Evolutionary conservation across 1,140 invertebrate genomes (phyloP), one percentile per base, ranked within the genome.

Genomic region (Brachionus koreanus): DNA sequence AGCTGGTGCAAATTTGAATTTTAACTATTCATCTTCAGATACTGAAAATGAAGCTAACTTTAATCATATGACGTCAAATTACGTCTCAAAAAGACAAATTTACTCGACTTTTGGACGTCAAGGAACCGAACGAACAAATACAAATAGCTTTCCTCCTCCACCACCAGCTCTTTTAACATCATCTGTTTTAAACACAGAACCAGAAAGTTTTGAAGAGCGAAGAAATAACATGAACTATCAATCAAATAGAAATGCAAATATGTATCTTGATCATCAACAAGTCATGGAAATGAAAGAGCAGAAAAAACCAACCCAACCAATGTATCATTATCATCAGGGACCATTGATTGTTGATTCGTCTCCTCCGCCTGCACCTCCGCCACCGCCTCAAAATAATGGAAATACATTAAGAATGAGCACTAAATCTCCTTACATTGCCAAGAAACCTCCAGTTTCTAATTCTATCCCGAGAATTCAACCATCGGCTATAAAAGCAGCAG

Each of bases 231-330:
- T 46, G 1, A 74, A 74, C 43, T 74, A 74, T n/a, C 37, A 43
- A 33, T 74, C 69, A 25, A 46, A 42, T 46, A 43, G 42, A 74
- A 69, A 77, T 77, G 74, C 39, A 16, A 57, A 52, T 7, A 77
- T 77, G 74, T 79, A 79, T 65, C 57, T 61, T 65, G 76, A 79
- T 39, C 76, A 79, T 29, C 76, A 79, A n/a, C 76, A 57, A 79
- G 76, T 79, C 16, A 12, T 61, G 39, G 37, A 65, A 19, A 79
- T 57, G 33, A 42, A 57, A 35, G 46, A 79, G 25, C 35, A 57
- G 16, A 49, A 79, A 13, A 57, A 29, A 29, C 76, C 57, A n/a
- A 33, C 49, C 5, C 76, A 79, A 16, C 76, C 76, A 5, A 79
- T 65, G 76, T 79, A 79, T 61, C 76, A 79, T 49, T 42, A 37